Evolutionary conservation across 2,888 invertebrate genomes (phyloP).

Genomic region (Melieria picta): DNA sequence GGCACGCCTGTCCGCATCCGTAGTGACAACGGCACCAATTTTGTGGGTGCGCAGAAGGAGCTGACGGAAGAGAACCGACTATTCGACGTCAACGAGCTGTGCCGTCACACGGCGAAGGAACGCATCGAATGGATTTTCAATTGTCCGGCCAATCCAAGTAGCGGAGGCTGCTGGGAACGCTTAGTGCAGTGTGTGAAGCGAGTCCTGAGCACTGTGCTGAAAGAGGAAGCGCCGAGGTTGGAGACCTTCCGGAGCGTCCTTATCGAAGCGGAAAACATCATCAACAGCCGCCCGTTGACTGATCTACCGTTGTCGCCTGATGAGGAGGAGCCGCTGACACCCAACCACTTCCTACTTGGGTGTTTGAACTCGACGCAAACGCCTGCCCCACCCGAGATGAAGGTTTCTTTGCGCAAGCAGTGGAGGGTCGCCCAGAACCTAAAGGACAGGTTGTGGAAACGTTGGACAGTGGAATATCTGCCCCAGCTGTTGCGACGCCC

Average conservation of each 20-base stretch:
- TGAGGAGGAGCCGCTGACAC: conserved; percentile 38
- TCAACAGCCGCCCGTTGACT: conserved; percentile 38
- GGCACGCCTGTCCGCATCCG: too few relatives aligned
- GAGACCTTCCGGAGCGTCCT: conserved; percentile 39
- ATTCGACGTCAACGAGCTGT: too few relatives aligned
- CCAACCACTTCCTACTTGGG: conserved; percentile 36
- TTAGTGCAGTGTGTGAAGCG: conserved; percentile 32
- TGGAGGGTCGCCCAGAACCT: too few relatives aligned
- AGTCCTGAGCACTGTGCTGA: conserved; percentile 26
- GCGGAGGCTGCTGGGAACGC: conserved; percentile 47
- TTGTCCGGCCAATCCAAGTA: conserved; percentile 24
- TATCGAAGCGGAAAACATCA: conserved; percentile 40
- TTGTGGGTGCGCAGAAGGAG: too few relatives aligned
- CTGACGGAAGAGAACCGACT: too few relatives aligned
- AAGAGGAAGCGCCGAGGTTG: conserved; percentile 27
- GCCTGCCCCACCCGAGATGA: background rate
- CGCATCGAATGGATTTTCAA: too few relatives aligned
- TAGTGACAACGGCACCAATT: too few relatives aligned
- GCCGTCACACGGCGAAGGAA: too few relatives aligned
- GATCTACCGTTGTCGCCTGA: conserved; percentile 31
- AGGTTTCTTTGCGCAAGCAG: too few relatives aligned
- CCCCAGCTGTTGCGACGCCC: too few relatives aligned
- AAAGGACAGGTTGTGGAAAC: too few relatives aligned
- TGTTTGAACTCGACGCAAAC: conserved; percentile 32
- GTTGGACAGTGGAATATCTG: too few relatives aligned